These are phyloP conservation scores for Catharus bicknelli DNA, from an alignment of 2,113 vertebrate species.

Conservation along the genomic window DNA sequence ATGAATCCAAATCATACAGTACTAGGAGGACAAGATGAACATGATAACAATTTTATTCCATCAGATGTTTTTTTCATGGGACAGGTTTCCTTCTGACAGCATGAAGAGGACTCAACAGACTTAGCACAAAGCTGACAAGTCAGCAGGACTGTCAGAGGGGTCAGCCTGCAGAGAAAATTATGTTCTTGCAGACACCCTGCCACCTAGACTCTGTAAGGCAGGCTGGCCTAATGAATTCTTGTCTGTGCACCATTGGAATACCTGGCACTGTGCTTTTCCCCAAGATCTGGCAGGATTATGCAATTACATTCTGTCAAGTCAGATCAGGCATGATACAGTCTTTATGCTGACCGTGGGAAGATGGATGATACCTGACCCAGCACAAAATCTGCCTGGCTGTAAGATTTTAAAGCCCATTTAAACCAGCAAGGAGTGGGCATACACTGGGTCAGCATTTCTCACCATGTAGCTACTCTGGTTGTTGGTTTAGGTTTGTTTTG, in stretches of 20 bases:
- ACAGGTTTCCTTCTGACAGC: slow-evolving; percentile 2
- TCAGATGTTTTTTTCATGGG: not conserved
- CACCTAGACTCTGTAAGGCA: not conserved
- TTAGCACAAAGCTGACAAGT: slow-evolving; percentile 9
- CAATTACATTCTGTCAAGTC: slow-evolving; percentile 22
- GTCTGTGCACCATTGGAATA: not conserved
- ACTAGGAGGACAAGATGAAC: not conserved
- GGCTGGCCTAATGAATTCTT: not conserved
- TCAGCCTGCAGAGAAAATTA: not conserved
- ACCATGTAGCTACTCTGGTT: not conserved
- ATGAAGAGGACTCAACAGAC: not conserved
- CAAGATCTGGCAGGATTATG: not conserved
- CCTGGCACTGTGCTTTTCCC: not conserved
- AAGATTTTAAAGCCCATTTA: not conserved
- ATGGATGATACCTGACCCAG: not conserved
- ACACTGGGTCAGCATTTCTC: not conserved
- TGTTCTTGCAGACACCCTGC: not conserved
- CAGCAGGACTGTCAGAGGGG: not conserved
- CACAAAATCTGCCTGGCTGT: slow-evolving; percentile 2
- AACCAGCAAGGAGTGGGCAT: not conserved
- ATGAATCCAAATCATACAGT: not conserved
- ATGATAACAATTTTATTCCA: not conserved
- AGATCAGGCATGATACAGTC: not conserved
- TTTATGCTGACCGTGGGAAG: slow-evolving; percentile 25
- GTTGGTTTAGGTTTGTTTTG: not conserved